Conservation (phyloP, 2,797 vertebrate genomes). For the Furcifer pardalis region DNA sequence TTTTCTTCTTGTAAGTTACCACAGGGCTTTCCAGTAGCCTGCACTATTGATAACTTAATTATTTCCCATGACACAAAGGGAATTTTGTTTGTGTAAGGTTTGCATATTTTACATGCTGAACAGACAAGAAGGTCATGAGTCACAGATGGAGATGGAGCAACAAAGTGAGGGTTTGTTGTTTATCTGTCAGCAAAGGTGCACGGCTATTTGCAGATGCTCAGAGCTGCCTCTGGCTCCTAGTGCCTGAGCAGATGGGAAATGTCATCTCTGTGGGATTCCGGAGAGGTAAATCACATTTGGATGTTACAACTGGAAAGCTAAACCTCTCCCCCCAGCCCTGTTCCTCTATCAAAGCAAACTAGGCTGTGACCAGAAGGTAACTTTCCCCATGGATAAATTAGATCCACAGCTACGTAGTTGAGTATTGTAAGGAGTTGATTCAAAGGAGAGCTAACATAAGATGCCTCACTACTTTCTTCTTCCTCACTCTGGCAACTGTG, state of each 20-base stretch:
- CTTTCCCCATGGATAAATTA: conserved; percentile 3
- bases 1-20: not conserved
- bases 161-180: conserved; percentile 4
- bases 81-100: conserved; percentile 41
- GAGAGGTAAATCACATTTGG: conserved; percentile 17
- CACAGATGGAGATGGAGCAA: not conserved
- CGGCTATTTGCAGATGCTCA: not conserved
- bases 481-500: not conserved
- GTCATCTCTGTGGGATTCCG: conserved; percentile 13
- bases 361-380: not conserved
- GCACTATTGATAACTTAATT: not conserved
- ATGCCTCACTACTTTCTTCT: not conserved
- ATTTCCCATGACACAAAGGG: conserved; percentile 71
- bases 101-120: conserved; percentile 54
- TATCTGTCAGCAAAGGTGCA: not conserved
- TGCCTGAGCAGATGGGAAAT: conserved; percentile 20
- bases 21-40: conserved; percentile 55
- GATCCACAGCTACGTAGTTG: not conserved
- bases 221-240: not conserved
- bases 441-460: not conserved
- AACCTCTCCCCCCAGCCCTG: not conserved
- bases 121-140: not conserved
- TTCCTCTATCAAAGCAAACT: conserved; percentile 2
- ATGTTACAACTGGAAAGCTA: not conserved
- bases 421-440: not conserved